Conservation (phyloP, 2,888 invertebrate species). For the Hirtodrosophila cameraria region DNA sequence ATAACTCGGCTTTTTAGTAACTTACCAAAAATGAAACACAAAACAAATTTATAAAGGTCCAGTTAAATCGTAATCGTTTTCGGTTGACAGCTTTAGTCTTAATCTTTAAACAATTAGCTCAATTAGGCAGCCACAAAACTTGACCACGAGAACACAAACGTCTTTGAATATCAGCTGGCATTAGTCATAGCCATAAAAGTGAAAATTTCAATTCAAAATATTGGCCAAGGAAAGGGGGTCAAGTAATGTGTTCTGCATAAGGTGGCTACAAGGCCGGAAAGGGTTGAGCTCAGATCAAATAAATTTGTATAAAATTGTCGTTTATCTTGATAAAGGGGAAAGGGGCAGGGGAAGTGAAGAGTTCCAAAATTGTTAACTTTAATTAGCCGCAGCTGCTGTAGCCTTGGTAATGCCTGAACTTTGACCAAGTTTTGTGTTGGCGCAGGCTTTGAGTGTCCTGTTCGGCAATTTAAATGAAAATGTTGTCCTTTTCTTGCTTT, state of each 20-base stretch:
- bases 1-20: no score
- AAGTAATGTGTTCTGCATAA: slow-evolving; percentile 8
- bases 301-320: slow-evolving; percentile 69
- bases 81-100: slow-evolving; percentile 27
- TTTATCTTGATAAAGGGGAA: slow-evolving; percentile 43
- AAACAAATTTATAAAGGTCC: background rate
- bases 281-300: slow-evolving; percentile 48
- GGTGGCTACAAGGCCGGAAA: slow-evolving; percentile 13
- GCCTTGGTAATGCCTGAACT: slow-evolving; percentile 52
- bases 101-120: slow-evolving; percentile 59
- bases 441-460: slow-evolving; percentile 28
- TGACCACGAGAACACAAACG: slow-evolving; percentile 23
- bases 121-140: slow-evolving; percentile 59
- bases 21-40: slow-evolving; percentile 1
- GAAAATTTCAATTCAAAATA: slow-evolving; percentile 46
- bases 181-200: slow-evolving; percentile 57
- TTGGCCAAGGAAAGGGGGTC: slow-evolving; percentile 4
- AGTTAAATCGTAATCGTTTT: slow-evolving; percentile 18
- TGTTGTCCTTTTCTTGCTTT: slow-evolving; percentile 16
- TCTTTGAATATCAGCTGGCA: slow-evolving; percentile 53
- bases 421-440: slow-evolving; percentile 56
- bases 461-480: slow-evolving; percentile 38
- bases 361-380: slow-evolving; percentile 52
- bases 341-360: slow-evolving; percentile 10
- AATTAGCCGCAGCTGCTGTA: slow-evolving; percentile 68